phyloP scores from a whole-genome alignment of 1,140 invertebrate species.

The Maconellicoccus hirsutus region DNA sequence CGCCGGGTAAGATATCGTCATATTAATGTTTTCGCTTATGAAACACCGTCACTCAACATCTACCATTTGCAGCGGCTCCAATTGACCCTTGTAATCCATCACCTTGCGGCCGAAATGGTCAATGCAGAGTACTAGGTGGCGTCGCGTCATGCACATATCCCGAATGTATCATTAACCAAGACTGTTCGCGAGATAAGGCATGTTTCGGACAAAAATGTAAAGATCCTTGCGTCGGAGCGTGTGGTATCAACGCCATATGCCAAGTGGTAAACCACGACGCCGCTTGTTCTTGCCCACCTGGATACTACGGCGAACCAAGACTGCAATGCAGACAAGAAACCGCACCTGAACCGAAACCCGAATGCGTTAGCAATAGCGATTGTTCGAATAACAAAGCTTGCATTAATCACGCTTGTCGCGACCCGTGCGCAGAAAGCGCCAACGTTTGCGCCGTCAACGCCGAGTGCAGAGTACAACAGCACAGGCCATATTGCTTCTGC shows the following conservation, averaged over 20 bases:
- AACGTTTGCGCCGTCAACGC: conserved; percentile 68
- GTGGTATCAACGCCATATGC: conserved; percentile 75
- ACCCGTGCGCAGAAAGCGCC: conserved; percentile 54
- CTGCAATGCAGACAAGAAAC: conserved; percentile 47
- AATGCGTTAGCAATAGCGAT: conserved; percentile 66
- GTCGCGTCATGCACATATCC: conserved; percentile 65
- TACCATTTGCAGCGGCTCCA: conserved; percentile 33
- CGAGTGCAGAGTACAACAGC: conserved; percentile 63
- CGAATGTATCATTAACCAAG: conserved; percentile 71
- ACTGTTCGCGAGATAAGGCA: conserved; percentile 65
- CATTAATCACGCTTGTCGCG: conserved; percentile 57
- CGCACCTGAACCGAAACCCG: conserved; percentile 45
- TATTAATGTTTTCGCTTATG: not conserved
- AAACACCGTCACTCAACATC: not conserved
- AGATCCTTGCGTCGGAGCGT: conserved; percentile 67
- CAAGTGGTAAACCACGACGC: conserved; percentile 67
- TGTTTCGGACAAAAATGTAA: conserved; percentile 69
- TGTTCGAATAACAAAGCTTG: conserved; percentile 76
- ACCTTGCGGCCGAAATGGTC: conserved; percentile 65
- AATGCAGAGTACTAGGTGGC: conserved; percentile 57
- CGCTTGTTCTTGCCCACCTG: conserved; percentile 63
- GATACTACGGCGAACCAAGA: conserved; percentile 65
- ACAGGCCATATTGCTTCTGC: conserved; percentile 73
- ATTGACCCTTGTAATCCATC: conserved; percentile 65
- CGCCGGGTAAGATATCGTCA: conserved; percentile 34